Evolutionary conservation across 2,888 invertebrate species (phyloP).

Genomic region (Acanthococcus lagerstroemiae): DNA sequence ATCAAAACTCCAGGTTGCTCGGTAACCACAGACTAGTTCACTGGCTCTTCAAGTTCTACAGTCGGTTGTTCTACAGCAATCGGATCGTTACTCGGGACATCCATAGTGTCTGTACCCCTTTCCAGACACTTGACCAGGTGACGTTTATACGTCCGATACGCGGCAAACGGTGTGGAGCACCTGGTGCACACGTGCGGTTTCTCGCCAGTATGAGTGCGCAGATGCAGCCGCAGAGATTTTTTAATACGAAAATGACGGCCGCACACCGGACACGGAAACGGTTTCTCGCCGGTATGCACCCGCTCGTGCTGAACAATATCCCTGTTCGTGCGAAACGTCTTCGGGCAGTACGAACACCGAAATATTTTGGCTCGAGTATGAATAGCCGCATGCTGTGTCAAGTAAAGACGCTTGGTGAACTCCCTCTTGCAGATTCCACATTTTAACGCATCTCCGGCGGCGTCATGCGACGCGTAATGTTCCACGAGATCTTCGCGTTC

Average conservation of each 20-base stretch:
- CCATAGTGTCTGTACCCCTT: too few species aligned
- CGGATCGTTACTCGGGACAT: too few species aligned
- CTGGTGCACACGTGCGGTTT: background rate
- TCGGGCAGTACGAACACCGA: background rate
- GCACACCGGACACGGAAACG: background rate
- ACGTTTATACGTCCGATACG: background rate
- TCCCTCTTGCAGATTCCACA: background rate
- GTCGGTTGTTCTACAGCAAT: too few species aligned
- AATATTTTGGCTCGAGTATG: background rate
- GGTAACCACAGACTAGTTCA: too few species aligned
- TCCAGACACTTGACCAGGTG: background rate
- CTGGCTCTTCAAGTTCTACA: too few species aligned
- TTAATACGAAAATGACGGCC: background rate
- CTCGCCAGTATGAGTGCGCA: background rate
- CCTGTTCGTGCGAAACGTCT: background rate
- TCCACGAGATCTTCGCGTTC: background rate
- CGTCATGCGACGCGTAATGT: background rate
- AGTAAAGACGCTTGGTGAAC: background rate
- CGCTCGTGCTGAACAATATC: background rate
- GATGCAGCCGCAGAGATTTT: background rate
- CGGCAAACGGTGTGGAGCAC: background rate
- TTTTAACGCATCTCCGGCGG: background rate
- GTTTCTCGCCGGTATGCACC: background rate
- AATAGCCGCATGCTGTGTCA: background rate
- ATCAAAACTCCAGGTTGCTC: too few species aligned